Base-by-base conservation (phyloP, 2,113 vertebrate species). In the Oncorhynchus nerka region DNA sequence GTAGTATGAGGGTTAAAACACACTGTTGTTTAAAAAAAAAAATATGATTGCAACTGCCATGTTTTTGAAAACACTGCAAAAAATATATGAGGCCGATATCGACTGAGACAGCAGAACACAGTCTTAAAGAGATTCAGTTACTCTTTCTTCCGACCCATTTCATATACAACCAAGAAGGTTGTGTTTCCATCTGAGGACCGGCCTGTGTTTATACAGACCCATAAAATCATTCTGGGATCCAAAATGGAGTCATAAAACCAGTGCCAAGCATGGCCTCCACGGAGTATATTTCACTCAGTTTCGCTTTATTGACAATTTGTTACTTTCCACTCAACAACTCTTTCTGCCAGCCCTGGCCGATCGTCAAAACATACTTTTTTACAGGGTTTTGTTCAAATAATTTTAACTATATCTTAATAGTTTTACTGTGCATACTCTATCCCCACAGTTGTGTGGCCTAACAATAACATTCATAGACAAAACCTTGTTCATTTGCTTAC, bases 221-320 rank as follows among this genome's bases (percentile, higher is more conserved):
- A 70, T 70, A 70, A 48, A 49, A 70, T 70, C n/a, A 49, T 2
- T 45, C 11, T 26, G 45, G 20, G 68, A 20, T 70, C 68, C 68
- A 70, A 70, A 70, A 49, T 48, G 22, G 68, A 48, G 65, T 70
- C 22, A 24, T 70, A 49, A 70, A 70, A 70, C 34, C n/a, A 70
- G 39, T 15, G 51, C 45, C 12, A 48, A 26, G 68, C 68, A 11
- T 49, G 45, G 45, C n/a, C 45, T 49, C 45, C 30, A 19, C 19
- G 4, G 39, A 51, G n/a, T 45, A 26, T 70, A 51, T 49, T 49
- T 70, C 68, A 48, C 39, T 70, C 68, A 70, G 68, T 22, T 22
- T 70, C 5, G 22, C 68, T 70, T 70, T 70, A 70, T 49, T 70
- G 39, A 45, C 39, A 22, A 49, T 11, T 70, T 49, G 68, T 48